phyloP scores from a whole-genome alignment of 2,888 invertebrate genomes.

The Byasa hedistus region DNA sequence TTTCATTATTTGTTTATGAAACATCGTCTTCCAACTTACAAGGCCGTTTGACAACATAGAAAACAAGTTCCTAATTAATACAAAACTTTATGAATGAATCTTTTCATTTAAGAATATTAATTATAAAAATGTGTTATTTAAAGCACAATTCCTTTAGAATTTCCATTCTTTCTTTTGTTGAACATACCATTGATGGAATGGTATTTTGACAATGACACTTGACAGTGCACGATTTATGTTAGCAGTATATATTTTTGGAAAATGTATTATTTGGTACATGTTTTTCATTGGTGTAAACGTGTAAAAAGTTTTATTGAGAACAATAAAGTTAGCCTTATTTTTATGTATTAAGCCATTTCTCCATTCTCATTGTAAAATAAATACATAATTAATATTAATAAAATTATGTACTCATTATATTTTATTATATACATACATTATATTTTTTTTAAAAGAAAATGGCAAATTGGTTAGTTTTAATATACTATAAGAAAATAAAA shows the following conservation, averaged over 20 bases:
- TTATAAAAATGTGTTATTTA: constrained; percentile 11
- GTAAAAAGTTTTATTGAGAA: no score
- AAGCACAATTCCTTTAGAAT: constrained; percentile 4
- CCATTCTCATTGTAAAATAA: no score
- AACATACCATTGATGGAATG: background rate
- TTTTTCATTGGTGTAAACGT: no score
- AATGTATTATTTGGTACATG: background rate
- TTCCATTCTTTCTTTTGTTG: constrained; percentile 6
- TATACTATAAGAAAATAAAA: no score
- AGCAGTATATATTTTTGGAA: background rate
- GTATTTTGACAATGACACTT: constrained; percentile 13
- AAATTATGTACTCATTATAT: no score
- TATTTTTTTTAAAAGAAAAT: no score
- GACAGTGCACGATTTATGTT: background rate
- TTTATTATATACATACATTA: no score
- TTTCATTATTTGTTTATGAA: constrained; percentile 9
- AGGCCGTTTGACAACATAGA: background rate
- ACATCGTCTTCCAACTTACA: background rate
- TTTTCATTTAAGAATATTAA: background rate
- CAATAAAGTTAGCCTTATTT: no score
- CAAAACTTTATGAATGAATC: background rate
- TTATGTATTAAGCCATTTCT: no score
- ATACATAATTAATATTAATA: no score
- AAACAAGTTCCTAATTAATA: background rate
- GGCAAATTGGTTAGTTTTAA: no score